These are phyloP conservation scores for Arctia plantaginis DNA, from an alignment of 2,888 invertebrate species.

Conservation along the genomic window DNA sequence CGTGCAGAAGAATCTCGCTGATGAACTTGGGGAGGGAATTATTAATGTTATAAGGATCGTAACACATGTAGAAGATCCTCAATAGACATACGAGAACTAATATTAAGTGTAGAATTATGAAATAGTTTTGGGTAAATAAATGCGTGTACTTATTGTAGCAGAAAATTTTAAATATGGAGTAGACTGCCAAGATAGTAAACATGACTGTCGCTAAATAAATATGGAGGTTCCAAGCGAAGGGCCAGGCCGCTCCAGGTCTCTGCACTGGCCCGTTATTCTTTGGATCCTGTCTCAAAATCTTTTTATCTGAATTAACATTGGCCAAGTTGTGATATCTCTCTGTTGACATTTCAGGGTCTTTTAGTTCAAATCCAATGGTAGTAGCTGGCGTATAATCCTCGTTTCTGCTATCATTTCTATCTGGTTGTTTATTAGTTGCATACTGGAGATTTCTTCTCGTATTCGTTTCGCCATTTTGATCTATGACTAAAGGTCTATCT, in stretches of 20 bases:
- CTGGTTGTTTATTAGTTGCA: slow-evolving; percentile 77
- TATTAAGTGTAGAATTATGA: slow-evolving; percentile 93
- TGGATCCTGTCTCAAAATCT: slow-evolving; percentile 75
- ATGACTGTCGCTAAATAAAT: slow-evolving; percentile 94
- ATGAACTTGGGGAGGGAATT: slow-evolving; percentile 92
- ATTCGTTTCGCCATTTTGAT: slow-evolving; percentile 83
- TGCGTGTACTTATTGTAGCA: slow-evolving; percentile 95
- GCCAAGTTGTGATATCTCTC: slow-evolving; percentile 87
- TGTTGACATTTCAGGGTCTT: slow-evolving; percentile 83
- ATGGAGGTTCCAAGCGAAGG: slow-evolving; percentile 96
- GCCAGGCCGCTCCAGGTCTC: slow-evolving; percentile 89
- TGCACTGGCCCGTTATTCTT: slow-evolving; percentile 77
- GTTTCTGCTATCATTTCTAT: slow-evolving; percentile 74
- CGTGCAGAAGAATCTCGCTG: slow-evolving; percentile 93
- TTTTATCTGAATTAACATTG: slow-evolving; percentile 86
- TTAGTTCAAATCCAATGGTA: slow-evolving; percentile 80
- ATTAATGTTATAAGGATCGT: slow-evolving; percentile 96
- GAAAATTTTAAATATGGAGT: slow-evolving; percentile 94
- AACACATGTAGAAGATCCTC: slow-evolving; percentile 94
- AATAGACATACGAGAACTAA: slow-evolving; percentile 93
- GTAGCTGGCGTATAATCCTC: slow-evolving; percentile 79
- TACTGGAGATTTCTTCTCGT: slow-evolving; percentile 83
- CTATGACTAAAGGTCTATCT: slow-evolving; percentile 82
- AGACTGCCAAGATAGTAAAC: slow-evolving; percentile 93
- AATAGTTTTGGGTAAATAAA: slow-evolving; percentile 95